phyloP scores from a whole-genome alignment of 2,797 vertebrate species.

The Molossus molossus region DNA sequence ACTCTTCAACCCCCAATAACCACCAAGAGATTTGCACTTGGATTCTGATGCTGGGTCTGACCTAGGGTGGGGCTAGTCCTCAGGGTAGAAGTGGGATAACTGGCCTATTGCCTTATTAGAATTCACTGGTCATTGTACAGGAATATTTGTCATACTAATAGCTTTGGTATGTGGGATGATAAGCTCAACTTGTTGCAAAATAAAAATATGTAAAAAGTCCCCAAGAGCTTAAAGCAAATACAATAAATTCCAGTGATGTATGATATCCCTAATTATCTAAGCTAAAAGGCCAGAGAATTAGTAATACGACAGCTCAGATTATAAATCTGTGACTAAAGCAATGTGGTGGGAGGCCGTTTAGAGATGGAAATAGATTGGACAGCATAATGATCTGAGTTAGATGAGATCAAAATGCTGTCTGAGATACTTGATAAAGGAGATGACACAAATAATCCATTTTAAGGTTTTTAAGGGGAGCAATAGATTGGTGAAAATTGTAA shows the following conservation, averaged over 20 bases:
- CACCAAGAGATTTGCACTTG: neutral
- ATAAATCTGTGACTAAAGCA: constrained; percentile 63
- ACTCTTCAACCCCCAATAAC: neutral
- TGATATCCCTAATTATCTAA: constrained; percentile 31
- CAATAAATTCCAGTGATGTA: neutral
- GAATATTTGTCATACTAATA: constrained; percentile 63
- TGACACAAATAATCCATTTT: constrained; percentile 32
- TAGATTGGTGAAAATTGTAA: constrained; percentile 45
- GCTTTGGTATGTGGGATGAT: neutral
- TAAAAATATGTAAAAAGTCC: constrained; percentile 35
- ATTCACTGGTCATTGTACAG: neutral
- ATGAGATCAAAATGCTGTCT: constrained; percentile 57
- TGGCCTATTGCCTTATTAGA: neutral
- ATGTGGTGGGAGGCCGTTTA: neutral
- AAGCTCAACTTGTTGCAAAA: constrained; percentile 64
- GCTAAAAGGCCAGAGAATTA: neutral
- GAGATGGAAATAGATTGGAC: constrained; percentile 26
- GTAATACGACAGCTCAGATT: neutral
- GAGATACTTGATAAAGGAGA: constrained; percentile 43
- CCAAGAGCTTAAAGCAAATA: constrained; percentile 58
- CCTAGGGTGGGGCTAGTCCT: neutral
- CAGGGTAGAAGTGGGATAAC: neutral
- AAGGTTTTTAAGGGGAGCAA: constrained; percentile 62
- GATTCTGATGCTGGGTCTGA: neutral
- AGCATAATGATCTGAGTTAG: constrained; percentile 23